Percentiles rank a stretch among this genome's conserved stretches.
Evolutionary conservation across 2,888 invertebrate genomes (phyloP).

Genomic region (Hipparchia sbordonii): DNA sequence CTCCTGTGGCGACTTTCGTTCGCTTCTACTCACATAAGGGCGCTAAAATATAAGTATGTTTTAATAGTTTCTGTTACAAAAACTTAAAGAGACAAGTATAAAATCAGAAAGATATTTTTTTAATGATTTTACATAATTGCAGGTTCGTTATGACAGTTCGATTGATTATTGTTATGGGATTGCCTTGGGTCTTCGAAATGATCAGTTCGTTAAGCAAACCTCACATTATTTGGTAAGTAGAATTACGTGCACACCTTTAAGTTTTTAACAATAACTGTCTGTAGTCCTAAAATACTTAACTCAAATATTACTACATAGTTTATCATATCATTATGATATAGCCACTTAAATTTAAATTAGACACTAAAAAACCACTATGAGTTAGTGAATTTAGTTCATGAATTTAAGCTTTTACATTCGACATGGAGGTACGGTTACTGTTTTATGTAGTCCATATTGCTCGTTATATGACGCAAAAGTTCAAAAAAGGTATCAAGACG

Average conservation of each 20-base stretch:
- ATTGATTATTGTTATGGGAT: constrained; percentile 85
- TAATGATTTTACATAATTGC: constrained; percentile 45
- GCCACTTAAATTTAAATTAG: too few relatives aligned
- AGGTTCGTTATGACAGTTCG: constrained; percentile 84
- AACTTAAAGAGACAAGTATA: background rate
- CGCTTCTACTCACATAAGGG: constrained; percentile 69
- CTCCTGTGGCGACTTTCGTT: constrained; percentile 80
- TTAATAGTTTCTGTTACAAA: background rate
- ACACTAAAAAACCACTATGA: too few relatives aligned
- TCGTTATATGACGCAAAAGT: too few relatives aligned
- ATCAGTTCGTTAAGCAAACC: constrained; percentile 54
- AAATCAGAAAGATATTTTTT: background rate
- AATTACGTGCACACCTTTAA: background rate
- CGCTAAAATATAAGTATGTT: constrained; percentile 81
- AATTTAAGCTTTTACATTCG: too few relatives aligned
- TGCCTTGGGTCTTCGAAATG: constrained; percentile 88
- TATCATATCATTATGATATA: too few relatives aligned
- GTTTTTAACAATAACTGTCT: too few relatives aligned
- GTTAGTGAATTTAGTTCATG: too few relatives aligned
- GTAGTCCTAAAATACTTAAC: too few relatives aligned
- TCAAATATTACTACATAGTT: too few relatives aligned
- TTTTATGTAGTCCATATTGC: too few relatives aligned
- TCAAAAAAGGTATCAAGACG: too few relatives aligned
- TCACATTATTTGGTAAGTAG: constrained; percentile 61
- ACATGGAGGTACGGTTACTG: too few relatives aligned